These are phyloP conservation scores for Caradrina clavipalpis DNA, from an alignment of 2,888 invertebrate genomes.

Conservation along the genomic window DNA sequence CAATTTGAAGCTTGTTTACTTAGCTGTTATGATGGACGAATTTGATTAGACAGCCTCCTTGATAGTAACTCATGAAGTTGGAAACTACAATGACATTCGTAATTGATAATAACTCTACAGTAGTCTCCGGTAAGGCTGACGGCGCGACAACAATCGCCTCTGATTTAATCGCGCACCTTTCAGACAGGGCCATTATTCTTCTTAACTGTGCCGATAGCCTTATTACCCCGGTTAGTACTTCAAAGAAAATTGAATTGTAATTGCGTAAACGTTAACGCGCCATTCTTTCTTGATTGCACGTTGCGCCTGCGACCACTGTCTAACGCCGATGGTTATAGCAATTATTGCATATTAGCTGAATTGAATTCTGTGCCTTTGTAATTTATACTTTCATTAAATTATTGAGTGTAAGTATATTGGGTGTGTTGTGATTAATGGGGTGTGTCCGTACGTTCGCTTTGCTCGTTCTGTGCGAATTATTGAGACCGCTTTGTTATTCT, in stretches of 20 bases:
- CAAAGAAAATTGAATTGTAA: conserved; percentile 87
- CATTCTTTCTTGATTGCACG: conserved; percentile 81
- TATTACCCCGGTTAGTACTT: conserved; percentile 77
- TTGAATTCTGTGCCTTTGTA: conserved; percentile 73
- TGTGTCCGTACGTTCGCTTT: conserved; percentile 74
- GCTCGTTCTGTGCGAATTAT: conserved; percentile 87
- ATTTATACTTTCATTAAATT: conserved; percentile 81
- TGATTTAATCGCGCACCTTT: conserved; percentile 73
- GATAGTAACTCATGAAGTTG: conserved; percentile 46
- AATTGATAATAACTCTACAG: conserved; percentile 64
- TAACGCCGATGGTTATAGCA: conserved; percentile 70
- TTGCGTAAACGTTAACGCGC: conserved; percentile 81
- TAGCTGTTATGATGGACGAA: conserved; percentile 66
- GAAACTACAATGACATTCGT: conserved; percentile 58
- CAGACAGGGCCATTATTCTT: conserved; percentile 68
- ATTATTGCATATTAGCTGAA: conserved; percentile 87
- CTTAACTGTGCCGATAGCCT: conserved; percentile 63
- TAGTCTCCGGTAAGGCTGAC: conserved; percentile 48
- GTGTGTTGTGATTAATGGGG: conserved; percentile 80
- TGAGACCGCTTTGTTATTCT: conserved; percentile 87
- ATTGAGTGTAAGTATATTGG: conserved; percentile 73
- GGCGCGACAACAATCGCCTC: conserved; percentile 69
- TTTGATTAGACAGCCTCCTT: conserved; percentile 59
- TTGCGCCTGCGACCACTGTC: conserved; percentile 69
- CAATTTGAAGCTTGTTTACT: conserved; percentile 80